Evolutionary conservation across 2,888 invertebrate genomes (phyloP), one percentile per base, ranked within the genome.

Genomic region (Hetaerina titia): DNA sequence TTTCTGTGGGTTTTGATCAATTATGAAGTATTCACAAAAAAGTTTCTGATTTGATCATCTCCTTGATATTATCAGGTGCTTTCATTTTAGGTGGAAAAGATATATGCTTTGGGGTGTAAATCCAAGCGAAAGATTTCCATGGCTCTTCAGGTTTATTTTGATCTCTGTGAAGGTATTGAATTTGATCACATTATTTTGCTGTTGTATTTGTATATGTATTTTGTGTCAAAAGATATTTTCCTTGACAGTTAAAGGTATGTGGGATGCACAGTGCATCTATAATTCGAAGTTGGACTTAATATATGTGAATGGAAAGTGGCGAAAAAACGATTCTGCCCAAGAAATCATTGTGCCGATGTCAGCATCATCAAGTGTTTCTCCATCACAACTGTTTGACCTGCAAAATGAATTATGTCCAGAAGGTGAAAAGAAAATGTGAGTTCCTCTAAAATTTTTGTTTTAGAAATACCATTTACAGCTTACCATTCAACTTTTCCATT

Each of bases 331-430:
- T 22, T 19, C 31, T 56, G 56, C 31, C 17, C 17, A 19, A 13
- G 92, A 92, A n/a, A 92, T 92, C 7, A 31, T 92, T 63, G 74
- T 92, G n/a, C 92, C 92, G 22, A 45, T 56, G 56, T 92, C 92
- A 57, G 92, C 92, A 9, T 69, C 92, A 15, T 11, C 69, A n/a
- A n/a, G 56, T 5, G 13, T 92, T n/a, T 92, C 92, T 69, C 92
- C 69, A 56, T 64, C 45, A 13, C 56, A 56, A 13, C 56, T 92
- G n/a, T n/a, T 69, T n/a, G 64, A 92, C 22, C 6, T 92, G 22
- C 92, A 69, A 56, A 74, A 22, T 69, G 92, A 92, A 19, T 74
- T 92, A 19, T 56, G 69, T 56, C 56, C n/a, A 1, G 92, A 92
- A 22, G 63, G 56, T 13, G 74, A 74, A 31, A 45, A 56, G n/a